Evolutionary conservation across 2,113 vertebrate genomes (phyloP), one percentile per base, ranked within the genome.

Genomic region (Columbina picui): DNA sequence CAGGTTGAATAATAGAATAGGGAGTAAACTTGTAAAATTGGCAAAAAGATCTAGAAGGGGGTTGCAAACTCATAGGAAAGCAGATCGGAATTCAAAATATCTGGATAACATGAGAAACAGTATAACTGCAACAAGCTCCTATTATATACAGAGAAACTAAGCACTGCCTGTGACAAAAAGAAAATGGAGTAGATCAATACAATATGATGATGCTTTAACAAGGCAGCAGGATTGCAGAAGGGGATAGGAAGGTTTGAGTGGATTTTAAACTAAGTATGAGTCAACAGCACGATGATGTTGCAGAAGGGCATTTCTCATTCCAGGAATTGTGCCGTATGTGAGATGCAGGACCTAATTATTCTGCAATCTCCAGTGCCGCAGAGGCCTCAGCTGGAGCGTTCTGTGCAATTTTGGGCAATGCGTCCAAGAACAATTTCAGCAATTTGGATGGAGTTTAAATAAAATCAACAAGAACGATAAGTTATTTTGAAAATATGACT

Each of bases 351-450:
- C 69, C 60, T 75, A 90, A 92, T 96, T 89, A 92, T 91, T 94
- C 89, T 89, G 77, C 87, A 93, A 23, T 87, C 56, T 84, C 49
- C 64, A 56, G 69, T 56, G 77, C 60, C 0, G 4, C 68, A 52
- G 80, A 89, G 89, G 84, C 71, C 76, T 71, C 94, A 94, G 91
- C 89, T 95, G 91, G 69, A 91, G 61, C 57, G 64, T 75, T 90
- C 76, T 82, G 77, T 64, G 53, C 70, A 94, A 75, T 94, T 95
- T 56, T 78, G 69, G 53, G 89, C 60, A 92, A 89, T 49, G 49
- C 39, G 57, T 94, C 69, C 53, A 92, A 63, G 69, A 95, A 78
- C 84, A 71, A 91, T 81, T 95, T 81, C 57, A 94, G 68, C 74
- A 75, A 49, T 87, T 91, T 92, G 73, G 74, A 95, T 71, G 65